These are phyloP conservation scores for Burhinus bistriatus DNA, from an alignment of 2,113 vertebrate genomes.

Conservation along the genomic window DNA sequence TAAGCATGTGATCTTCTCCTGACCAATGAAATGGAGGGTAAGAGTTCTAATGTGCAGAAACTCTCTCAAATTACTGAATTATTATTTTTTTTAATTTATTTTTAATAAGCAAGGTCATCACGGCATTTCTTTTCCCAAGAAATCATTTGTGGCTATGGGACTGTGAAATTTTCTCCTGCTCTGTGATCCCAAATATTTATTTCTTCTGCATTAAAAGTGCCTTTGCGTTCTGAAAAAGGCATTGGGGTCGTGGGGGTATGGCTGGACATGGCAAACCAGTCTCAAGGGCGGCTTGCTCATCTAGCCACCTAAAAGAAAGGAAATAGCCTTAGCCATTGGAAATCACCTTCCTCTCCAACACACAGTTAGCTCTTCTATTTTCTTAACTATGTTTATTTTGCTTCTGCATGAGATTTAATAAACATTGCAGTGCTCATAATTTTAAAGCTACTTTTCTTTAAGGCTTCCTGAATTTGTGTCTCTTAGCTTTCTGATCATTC, in stretches of 20 bases:
- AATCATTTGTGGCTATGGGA: neutral
- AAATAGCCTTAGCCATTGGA: neutral
- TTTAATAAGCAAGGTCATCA: neutral
- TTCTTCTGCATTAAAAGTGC: neutral
- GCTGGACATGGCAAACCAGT: neutral
- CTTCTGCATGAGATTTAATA: neutral
- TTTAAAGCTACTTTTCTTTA: conserved; percentile 9
- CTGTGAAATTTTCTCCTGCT: neutral
- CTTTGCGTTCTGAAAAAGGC: neutral
- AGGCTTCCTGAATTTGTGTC: neutral
- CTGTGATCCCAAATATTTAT: neutral
- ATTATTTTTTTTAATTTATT: neutral
- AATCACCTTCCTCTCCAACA: neutral
- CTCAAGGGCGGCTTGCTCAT: neutral
- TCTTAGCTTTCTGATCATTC: conserved; percentile 16
- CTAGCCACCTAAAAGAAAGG: neutral
- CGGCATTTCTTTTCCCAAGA: neutral
- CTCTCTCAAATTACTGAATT: neutral
- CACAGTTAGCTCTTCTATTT: neutral
- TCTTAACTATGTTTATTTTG: neutral
- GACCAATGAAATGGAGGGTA: neutral
- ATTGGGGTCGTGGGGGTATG: neutral
- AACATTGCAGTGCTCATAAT: neutral
- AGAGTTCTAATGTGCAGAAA: neutral
- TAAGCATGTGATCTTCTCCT: neutral